Conservation (phyloP, 2,797 vertebrate genomes). For the Atherinosoma microstoma region DNA sequence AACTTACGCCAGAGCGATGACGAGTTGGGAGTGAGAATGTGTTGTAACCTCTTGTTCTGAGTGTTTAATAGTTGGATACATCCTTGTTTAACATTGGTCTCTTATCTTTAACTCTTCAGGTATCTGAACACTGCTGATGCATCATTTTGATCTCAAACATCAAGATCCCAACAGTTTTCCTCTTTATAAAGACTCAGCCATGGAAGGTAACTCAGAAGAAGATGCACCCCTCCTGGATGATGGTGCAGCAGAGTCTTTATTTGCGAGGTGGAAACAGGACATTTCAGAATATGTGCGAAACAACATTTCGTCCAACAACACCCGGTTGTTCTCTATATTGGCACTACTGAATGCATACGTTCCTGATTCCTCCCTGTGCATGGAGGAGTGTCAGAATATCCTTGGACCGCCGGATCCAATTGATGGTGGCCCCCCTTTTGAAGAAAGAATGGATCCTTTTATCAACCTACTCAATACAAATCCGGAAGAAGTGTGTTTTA, state of each 20-base stretch:
- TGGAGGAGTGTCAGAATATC: conserved; percentile 45
- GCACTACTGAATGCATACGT: conserved; percentile 30
- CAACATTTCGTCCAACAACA: background rate
- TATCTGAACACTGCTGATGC: background rate
- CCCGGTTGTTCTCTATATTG: conserved; percentile 35
- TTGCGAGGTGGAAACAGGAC: accelerated
- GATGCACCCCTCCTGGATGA: accelerated
- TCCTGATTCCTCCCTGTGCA: conserved; percentile 36
- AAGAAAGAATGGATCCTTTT: conserved; percentile 39
- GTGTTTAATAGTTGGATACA: too few species aligned
- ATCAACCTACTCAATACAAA: accelerated
- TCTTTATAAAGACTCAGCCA: background rate
- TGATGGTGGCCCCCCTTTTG: conserved; percentile 51
- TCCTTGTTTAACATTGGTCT: background rate
- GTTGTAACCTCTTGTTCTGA: too few species aligned
- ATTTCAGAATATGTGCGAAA: background rate
- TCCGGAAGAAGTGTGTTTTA: accelerated
- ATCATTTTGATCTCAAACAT: background rate
- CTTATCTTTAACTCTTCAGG: conserved; percentile 18
- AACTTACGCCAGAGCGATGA: too few species aligned
- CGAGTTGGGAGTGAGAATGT: too few species aligned
- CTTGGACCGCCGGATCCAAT: conserved; percentile 63
- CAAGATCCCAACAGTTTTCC: background rate
- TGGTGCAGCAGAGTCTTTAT: background rate
- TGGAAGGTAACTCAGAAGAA: background rate